Conservation (phyloP, 1,140 invertebrate genomes). For the Drosophila dunni region DNA sequence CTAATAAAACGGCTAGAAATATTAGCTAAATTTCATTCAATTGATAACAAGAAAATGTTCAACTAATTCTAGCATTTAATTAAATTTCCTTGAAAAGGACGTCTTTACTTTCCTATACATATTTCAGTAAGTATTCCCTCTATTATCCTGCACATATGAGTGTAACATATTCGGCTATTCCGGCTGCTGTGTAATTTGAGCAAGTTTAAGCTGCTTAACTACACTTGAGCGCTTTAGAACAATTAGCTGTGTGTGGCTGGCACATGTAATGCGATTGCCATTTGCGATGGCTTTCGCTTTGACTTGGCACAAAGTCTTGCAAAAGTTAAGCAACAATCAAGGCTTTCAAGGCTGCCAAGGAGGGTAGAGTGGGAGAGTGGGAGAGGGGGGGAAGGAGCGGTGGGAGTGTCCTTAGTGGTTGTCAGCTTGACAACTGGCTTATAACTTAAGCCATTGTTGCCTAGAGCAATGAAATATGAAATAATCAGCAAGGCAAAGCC, state of each 20-base stretch:
- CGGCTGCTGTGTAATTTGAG: slow-evolving; percentile 34
- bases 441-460: slow-evolving; percentile 30
- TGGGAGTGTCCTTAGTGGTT: neutral
- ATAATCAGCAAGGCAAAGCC: slow-evolving; percentile 11
- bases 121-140: no score
- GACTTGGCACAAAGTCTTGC: slow-evolving; percentile 12
- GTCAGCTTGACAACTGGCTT: slow-evolving; percentile 21
- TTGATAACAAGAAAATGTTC: no score
- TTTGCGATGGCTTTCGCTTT: slow-evolving; percentile 20
- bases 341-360: neutral
- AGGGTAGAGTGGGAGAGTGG: no score
- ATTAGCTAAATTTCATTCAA: no score
- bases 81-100: no score
- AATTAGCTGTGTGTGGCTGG: slow-evolving; percentile 50
- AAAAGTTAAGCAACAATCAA: slow-evolving; percentile 39
- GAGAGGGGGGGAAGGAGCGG: neutral
- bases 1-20: neutral
- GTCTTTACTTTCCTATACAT: no score
- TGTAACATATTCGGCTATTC: neutral
- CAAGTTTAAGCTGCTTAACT: slow-evolving; percentile 68
- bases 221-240: slow-evolving; percentile 71
- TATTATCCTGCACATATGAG: neutral
- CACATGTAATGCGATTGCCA: slow-evolving; percentile 37
- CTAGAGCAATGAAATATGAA: slow-evolving; percentile 32
- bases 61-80: no score